These are phyloP conservation scores for Rhineura floridana DNA, from an alignment of 2,113 vertebrate species.

Conservation along the genomic window DNA sequence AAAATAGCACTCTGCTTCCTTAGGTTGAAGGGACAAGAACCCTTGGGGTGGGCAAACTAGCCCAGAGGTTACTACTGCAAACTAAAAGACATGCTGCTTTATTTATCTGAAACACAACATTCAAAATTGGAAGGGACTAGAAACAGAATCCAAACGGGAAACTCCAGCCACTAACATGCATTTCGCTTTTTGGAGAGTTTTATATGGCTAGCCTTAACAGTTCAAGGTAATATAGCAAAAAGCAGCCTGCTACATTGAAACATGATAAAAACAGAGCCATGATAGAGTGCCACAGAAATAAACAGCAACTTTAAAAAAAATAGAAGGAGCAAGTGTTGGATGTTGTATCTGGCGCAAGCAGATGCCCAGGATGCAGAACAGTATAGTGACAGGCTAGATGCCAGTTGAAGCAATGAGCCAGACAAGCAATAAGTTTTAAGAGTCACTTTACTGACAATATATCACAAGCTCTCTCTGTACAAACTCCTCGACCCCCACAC, in stretches of 20 bases:
- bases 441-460: too few species aligned
- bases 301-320: not conserved
- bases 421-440: too few species aligned
- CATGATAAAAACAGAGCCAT: not conserved
- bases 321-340: not conserved
- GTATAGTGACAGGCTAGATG: too few species aligned
- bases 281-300: not conserved
- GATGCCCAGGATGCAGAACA: too few species aligned
- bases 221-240: not conserved
- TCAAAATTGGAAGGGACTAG: not conserved
- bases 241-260: not conserved
- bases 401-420: too few species aligned
- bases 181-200: not conserved
- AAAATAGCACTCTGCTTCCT: not conserved
- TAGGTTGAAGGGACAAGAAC: not conserved
- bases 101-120: not conserved
- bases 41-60: too few species aligned
- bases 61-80: not conserved
- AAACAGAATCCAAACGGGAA: slow-evolving; percentile 3
- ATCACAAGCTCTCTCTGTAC: too few species aligned
- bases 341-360: too few species aligned
- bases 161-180: not conserved
- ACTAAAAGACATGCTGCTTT: not conserved
- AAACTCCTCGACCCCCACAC: too few species aligned
- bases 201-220: not conserved